Base-by-base conservation (phyloP, 2,797 vertebrate genomes). In the Dicrostonyx torquatus region DNA sequence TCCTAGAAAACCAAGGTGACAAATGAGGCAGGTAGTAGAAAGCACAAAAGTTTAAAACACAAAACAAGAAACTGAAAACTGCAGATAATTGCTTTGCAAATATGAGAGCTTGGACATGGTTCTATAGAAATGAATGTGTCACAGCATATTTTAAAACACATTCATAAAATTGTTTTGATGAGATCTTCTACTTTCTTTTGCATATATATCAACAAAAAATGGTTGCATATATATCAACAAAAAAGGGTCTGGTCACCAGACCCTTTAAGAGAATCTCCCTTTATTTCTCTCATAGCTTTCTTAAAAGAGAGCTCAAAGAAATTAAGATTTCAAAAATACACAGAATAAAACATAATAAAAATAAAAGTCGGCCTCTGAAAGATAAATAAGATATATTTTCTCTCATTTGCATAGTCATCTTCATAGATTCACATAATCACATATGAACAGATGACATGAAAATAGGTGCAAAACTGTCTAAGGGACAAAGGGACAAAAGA, bases 201-300 rank as follows among this genome's bases (percentile, higher is more conserved):
- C 43, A 40, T 78, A 89, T 89, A 13, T 13, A 79, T 48, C 53
- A 50, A 88, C 73, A n/a, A n/a, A n/a, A n/a, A n/a, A n/a, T n/a
- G n/a, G n/a, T n/a, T 50, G 93, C 43, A 40, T 78, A 89, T 89
- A 13, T 13, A 79, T 48, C 53, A 50, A 88, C 73, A n/a, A n/a
- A n/a, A n/a, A n/a, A n/a, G n/a, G n/a, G n/a, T 75, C 31, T 86
- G 4, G 3, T 5, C 55, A 62, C 37, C 62, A 17, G 15, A 70
- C 84, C 15, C 50, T 86, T 88, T 91, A 68, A 82, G 34, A 48
- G 93, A 94, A n/a, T 84, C 11, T 55, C 12, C 10, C 53, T 93
- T 88, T 29, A 64, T 78, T 84, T 50, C 73, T 37, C 75, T 90
- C 18, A 83, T 31, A 62, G 10, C 37, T 95, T 2, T 85, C 29